Percentiles rank a stretch among this genome's conserved stretches.
Conservation (phyloP, 2,888 invertebrate species). For the Lymantria dispar region DNA sequence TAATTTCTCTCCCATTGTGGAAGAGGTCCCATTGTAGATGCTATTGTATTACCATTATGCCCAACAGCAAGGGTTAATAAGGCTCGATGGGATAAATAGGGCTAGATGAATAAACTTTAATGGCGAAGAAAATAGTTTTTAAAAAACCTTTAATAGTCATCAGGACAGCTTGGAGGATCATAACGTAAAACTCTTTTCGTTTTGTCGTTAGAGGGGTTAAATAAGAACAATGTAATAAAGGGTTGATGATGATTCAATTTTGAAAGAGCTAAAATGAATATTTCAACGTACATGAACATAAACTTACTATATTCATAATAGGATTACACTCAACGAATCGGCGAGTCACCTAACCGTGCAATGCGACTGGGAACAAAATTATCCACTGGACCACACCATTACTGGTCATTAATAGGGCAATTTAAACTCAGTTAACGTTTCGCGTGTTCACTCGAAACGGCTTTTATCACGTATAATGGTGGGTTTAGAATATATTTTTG, state of each 20-base stretch:
- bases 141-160: too few relatives aligned
- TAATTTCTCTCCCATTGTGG: too few relatives aligned
- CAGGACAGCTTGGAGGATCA: too few relatives aligned
- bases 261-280: background rate
- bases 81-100: too few relatives aligned
- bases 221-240: background rate
- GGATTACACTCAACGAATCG: slow-evolving; percentile 32
- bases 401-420: slow-evolving; percentile 56
- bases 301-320: slow-evolving; percentile 31
- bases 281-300: slow-evolving; percentile 4
- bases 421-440: slow-evolving; percentile 54
- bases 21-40: too few relatives aligned
- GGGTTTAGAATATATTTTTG: slow-evolving; percentile 47
- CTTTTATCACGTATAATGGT: slow-evolving; percentile 55
- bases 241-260: background rate
- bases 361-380: slow-evolving; percentile 35
- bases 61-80: too few relatives aligned
- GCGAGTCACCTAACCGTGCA: slow-evolving; percentile 27
- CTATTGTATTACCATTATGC: too few relatives aligned
- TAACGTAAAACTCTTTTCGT: too few relatives aligned
- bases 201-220: too few relatives aligned
- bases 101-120: too few relatives aligned
- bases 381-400: slow-evolving; percentile 42
- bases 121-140: too few relatives aligned
- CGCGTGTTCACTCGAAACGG: slow-evolving; percentile 48